These are phyloP conservation scores for Esox niger DNA, from an alignment of 2,113 vertebrate species.

Conservation along the genomic window DNA sequence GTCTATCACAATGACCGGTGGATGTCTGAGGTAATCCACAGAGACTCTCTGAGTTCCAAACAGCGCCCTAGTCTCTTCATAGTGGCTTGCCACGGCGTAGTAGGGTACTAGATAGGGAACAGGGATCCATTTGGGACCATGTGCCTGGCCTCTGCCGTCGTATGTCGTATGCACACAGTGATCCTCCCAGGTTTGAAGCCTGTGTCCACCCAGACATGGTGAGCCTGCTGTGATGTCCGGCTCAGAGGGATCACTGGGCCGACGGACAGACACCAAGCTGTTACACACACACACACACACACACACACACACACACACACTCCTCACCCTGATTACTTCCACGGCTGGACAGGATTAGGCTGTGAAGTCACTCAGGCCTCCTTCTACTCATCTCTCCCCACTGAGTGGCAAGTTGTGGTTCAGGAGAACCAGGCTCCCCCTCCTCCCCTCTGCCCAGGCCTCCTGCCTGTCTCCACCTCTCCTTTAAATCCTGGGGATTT, in stretches of 20 bases:
- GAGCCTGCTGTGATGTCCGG: conserved; percentile 43
- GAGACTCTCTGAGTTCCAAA: too few species aligned
- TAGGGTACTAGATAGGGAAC: too few species aligned
- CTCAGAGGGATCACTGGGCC: too few species aligned
- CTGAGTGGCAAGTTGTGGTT: conserved; percentile 47
- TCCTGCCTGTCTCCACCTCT: conserved; percentile 12
- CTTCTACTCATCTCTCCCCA: conserved; percentile 66
- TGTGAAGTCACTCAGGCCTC: conserved; percentile 55
- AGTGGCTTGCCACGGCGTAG: too few species aligned
- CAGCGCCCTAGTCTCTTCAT: too few species aligned
- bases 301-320: too few species aligned
- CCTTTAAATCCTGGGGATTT: conserved; percentile 58
- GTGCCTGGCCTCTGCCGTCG: conserved; percentile 47
- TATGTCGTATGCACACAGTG: conserved; percentile 55
- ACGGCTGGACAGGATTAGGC: conserved; percentile 69
- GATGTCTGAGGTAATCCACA: conserved; percentile 63
- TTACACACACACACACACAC: too few species aligned
- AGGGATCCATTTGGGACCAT: conserved; percentile 5
- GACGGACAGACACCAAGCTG: too few species aligned
- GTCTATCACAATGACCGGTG: conserved; percentile 50
- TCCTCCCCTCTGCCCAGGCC: conserved; percentile 22
- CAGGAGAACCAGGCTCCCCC: conserved; percentile 13
- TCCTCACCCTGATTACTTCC: conserved; percentile 35
- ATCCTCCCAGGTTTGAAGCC: too few species aligned
- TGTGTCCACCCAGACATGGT: too few species aligned